Base-by-base conservation (phyloP, 2,113 vertebrate species). In the Indicator indicator region DNA sequence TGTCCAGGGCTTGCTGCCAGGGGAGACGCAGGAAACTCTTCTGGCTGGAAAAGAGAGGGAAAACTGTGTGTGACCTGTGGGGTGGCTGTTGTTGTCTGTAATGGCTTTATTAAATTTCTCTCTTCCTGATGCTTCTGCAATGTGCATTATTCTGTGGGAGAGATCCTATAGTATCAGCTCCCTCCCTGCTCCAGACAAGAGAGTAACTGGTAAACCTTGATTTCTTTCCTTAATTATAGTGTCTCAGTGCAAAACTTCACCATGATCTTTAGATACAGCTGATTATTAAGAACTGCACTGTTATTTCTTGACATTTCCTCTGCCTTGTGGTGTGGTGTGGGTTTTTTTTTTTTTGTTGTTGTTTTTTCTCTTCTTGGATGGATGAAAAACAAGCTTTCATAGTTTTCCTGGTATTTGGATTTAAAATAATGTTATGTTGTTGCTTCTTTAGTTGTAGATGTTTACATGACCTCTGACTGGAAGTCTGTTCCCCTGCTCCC, bases 191-290 rank as follows among this genome's bases (percentile, higher is more conserved):
- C 65, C 63, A 91, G 88, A 65, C 63, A 74, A 74, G 75, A 82
- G 10, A 23, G 86, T 69, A 91, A 83, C 96, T 76, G 72, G 72
- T 72, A 83, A 89, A 81, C 67, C 83, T 95, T 86, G 83, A 94
- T 97, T 97, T 96, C 87, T 94, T 94, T 26, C 72, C 76, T 94
- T 93, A 94, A 94, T 96, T 96, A 84, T n/a, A 95, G 84, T 82
- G 52, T 80, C 93, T 95, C 67, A 17, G 50, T 86, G 73, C 72
- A 94, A 95, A 95, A 93, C 90, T 96, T 94, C 63, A 88, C 83
- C 55, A 89, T 46, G 68, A 59, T 88, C 58, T 95, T 89, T 82
- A 77, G 84, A 74, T 78, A 55, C 52, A 71, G 62, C 87, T 93
- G 88, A 82, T 96, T 90, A 85, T 94, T 93, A 83, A 84, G 67